phyloP scores from a whole-genome alignment of 2,797 vertebrate genomes.

The Saxicola maurus region DNA sequence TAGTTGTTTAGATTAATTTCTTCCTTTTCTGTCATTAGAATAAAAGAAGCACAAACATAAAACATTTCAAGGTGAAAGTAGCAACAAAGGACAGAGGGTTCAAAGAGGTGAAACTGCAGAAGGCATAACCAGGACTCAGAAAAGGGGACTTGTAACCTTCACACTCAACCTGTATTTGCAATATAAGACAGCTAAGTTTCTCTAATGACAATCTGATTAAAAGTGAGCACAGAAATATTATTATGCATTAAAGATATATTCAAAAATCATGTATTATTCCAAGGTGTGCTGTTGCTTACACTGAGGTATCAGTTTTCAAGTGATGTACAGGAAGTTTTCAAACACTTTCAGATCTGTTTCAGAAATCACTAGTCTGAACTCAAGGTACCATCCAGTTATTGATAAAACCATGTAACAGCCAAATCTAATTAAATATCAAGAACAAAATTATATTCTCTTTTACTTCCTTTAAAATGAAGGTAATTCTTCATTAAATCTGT shows the following conservation, averaged over 20 bases:
- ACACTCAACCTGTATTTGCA: background rate
- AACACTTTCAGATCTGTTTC: conserved; percentile 36
- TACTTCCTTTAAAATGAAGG: background rate
- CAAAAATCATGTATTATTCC: conserved; percentile 14
- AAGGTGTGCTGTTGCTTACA: conserved; percentile 20
- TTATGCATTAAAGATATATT: background rate
- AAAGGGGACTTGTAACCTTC: background rate
- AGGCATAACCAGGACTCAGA: background rate
- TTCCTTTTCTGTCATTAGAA: background rate
- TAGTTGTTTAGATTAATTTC: background rate
- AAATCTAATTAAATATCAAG: background rate
- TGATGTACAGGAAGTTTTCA: conserved; percentile 14
- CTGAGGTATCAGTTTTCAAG: conserved; percentile 12
- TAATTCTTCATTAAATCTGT: background rate
- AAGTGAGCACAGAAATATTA: background rate
- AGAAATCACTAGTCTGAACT: conserved; percentile 2
- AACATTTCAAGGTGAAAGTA: background rate
- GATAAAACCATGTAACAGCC: background rate
- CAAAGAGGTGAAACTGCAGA: background rate
- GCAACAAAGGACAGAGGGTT: background rate
- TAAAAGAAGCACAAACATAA: background rate
- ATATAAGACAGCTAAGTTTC: background rate
- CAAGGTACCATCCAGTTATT: background rate
- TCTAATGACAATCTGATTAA: background rate
- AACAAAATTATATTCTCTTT: background rate